Evolutionary conservation across 2,888 invertebrate species (phyloP), one percentile per base, ranked within the genome.

Genomic region (Julus scanicus): DNA sequence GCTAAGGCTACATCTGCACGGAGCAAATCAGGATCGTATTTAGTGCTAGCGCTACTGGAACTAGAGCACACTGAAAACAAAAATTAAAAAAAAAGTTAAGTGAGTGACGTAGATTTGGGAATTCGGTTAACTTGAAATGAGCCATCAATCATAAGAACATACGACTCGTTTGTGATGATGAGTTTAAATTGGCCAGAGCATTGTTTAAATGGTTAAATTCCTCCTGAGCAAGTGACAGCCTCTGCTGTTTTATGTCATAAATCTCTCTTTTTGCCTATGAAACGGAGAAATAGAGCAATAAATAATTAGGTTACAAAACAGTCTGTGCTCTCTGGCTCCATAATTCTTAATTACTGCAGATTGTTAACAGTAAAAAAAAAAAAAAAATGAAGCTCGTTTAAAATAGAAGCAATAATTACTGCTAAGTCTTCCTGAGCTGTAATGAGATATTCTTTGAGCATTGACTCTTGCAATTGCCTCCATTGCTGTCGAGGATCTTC

Each of bases 401-500:
- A 57, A 29, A n/a, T 29, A 20, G n/a, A 57, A 53, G n/a, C 37
- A n/a, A 53, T 85, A 85, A 94, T 94, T 92, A 97, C 97, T 95
- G 97, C 97, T 92, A 99, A 94, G 92, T 97, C 97, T 93, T 98
- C 97, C 94, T 98, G 97, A 90, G 99, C 98, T 90, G 97, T 97
- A 91, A 96, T 96, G 92, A 99, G 95, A 94, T 99, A 99, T 92
- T 98, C 98, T 92, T 97, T 95, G 92, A 99, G 94, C 99, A 99
- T 99, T 90, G 96, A 96, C 94, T 99, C 98, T 93, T 99, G 99
- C 91, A 98, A 96, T 91, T 95, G 96, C 92, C 98, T 95, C 98
- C 98, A 99, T 95, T 98, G 98, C 93, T 97, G 94, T 91, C 98
- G 94, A 90, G 99, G 99, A 93, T 99, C 98, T 94, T 99, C 98